Conservation (phyloP, 2,797 vertebrate genomes). For the Halcyon leucocephala region DNA sequence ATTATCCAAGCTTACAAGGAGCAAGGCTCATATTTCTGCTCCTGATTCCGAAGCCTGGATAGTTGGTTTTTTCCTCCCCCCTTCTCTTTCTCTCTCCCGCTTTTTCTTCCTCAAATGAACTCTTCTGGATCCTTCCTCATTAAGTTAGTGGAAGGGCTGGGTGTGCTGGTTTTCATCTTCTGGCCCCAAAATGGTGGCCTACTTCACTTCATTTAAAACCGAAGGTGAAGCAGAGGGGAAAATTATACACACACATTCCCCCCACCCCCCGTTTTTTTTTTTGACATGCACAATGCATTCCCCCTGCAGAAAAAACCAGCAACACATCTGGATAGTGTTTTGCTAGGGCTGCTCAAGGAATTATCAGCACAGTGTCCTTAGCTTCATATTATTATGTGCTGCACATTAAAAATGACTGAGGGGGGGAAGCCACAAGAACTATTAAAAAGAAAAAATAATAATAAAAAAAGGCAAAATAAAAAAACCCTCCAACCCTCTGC, state of each 20-base stretch:
- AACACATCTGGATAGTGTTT: slow-evolving; percentile 73
- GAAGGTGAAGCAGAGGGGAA: neutral
- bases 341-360: slow-evolving; percentile 38
- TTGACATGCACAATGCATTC: neutral
- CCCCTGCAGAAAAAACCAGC: slow-evolving; percentile 46
- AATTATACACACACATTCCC: neutral
- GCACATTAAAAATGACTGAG: slow-evolving; percentile 38
- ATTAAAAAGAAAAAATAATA: neutral
- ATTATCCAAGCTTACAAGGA: slow-evolving; percentile 51
- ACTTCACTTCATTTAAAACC: slow-evolving; percentile 41
- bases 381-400: slow-evolving; percentile 37
- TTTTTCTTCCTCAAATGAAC: slow-evolving; percentile 4
- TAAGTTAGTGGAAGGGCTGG: neutral
- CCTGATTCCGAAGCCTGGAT: neutral
- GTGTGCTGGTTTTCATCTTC: slow-evolving; percentile 27
- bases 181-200: neutral
- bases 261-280: neutral
- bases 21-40: slow-evolving; percentile 37
- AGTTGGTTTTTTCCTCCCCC: neutral
- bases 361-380: slow-evolving; percentile 45
- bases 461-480: neutral
- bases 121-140: neutral
- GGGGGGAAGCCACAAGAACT: neutral
- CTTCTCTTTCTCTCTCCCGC: neutral
- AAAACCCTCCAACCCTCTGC: neutral